Percentiles rank a stretch among this genome's conserved stretches.
These are phyloP conservation scores for Ranitomeya variabilis DNA, from an alignment of 2,113 vertebrate species.

Conservation along the genomic window DNA sequence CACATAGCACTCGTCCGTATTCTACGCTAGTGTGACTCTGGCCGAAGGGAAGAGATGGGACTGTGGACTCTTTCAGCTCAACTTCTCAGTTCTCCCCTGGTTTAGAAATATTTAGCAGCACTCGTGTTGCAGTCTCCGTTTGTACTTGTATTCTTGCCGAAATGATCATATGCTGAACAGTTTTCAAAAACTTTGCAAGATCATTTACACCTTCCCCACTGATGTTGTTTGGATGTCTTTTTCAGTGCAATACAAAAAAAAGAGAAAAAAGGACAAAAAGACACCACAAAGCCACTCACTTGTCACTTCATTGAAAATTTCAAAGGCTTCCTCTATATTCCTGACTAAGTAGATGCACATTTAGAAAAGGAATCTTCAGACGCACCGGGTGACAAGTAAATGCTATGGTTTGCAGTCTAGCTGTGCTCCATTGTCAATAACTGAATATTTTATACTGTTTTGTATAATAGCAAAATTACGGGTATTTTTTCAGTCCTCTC, in stretches of 20 bases:
- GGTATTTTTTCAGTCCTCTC: slow-evolving; percentile 52
- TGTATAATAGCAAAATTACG: slow-evolving; percentile 47
- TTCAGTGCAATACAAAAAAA: slow-evolving; percentile 23
- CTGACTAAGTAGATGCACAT: slow-evolving; percentile 14
- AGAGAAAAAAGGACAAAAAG: slow-evolving; percentile 15
- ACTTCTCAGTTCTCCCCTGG: no score
- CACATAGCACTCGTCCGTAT: no score
- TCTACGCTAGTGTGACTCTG: no score
- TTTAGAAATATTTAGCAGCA: background rate
- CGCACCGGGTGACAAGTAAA: background rate
- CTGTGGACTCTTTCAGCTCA: no score
- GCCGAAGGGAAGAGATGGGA: no score
- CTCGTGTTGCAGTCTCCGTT: background rate
- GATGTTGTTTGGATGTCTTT: slow-evolving; percentile 47
- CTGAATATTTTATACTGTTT: slow-evolving; percentile 53
- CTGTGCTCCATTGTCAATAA: background rate
- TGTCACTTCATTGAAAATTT: slow-evolving; percentile 53
- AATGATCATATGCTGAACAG: slow-evolving; percentile 11
- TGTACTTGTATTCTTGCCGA: background rate
- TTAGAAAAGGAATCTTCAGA: slow-evolving; percentile 49
- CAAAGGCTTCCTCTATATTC: slow-evolving; percentile 36
- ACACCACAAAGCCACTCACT: slow-evolving; percentile 53
- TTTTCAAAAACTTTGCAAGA: background rate
- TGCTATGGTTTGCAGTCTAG: slow-evolving; percentile 35
- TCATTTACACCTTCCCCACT: slow-evolving; percentile 41